phyloP scores from a whole-genome alignment of 2,888 invertebrate genomes.

The Pterobdella sp. region DNA sequence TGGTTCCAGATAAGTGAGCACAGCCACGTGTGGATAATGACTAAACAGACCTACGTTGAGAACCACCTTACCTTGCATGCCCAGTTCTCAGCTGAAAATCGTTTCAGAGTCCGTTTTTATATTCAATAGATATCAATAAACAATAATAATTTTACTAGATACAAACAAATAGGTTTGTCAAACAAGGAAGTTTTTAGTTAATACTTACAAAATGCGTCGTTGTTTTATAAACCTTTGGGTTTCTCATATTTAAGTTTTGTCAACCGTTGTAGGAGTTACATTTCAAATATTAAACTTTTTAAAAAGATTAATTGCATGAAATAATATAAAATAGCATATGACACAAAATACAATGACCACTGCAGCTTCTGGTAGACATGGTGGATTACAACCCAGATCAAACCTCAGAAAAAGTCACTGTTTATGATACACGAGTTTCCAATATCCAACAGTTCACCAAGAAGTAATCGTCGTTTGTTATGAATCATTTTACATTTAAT shows the following conservation, averaged over 20 bases:
- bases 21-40: neutral
- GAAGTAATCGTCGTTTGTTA: neutral
- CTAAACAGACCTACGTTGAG: neutral
- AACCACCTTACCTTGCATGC: neutral
- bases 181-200: no score
- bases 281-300: no score
- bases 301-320: no score
- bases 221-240: no score
- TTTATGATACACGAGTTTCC: constrained; percentile 39
- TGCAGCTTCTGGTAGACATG: constrained; percentile 43
- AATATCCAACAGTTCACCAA: constrained; percentile 24
- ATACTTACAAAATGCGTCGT: no score
- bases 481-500: no score
- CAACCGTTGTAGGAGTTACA: no score
- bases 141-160: no score
- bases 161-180: no score
- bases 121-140: no score
- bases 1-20: neutral
- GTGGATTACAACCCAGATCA: constrained; percentile 48
- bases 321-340: no score
- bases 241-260: no score
- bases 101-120: neutral
- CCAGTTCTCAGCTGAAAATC: neutral
- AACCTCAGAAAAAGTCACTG: constrained; percentile 44
- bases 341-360: neutral